Evolutionary conservation across 2,888 invertebrate genomes (phyloP).

Genomic region (Drosophila phalerata): DNA sequence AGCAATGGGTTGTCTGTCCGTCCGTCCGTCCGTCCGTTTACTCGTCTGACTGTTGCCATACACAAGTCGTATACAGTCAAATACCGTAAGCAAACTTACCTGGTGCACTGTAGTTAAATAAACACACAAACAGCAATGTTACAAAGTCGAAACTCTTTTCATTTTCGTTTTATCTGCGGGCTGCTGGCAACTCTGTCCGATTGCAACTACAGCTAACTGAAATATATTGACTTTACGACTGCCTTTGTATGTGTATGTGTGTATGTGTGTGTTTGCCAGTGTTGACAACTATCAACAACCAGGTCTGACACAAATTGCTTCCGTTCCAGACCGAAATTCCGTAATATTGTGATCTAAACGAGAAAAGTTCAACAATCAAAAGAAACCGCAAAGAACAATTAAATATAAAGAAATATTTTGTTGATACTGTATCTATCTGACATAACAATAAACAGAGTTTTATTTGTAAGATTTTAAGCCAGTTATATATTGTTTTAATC

Average conservation of each 20-base stretch:
- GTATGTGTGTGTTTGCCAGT: constrained; percentile 5
- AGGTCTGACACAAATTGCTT: constrained; percentile 48
- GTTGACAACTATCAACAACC: constrained; percentile 38
- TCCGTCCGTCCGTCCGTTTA: background rate
- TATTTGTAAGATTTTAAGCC: too few relatives aligned
- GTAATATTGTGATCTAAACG: constrained; percentile 18
- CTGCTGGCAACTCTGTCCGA: constrained; percentile 19
- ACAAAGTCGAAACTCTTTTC: constrained; percentile 49
- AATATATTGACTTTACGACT: constrained; percentile 45
- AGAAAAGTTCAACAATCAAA: constrained; percentile 15
- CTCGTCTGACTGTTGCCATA: constrained; percentile 2
- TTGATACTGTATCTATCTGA: background rate
- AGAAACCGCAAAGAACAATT: constrained; percentile 3
- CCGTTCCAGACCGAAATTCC: constrained; percentile 37
- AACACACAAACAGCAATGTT: constrained; percentile 54
- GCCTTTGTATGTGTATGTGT: background rate
- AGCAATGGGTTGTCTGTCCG: background rate
- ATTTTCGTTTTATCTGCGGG: constrained; percentile 38
- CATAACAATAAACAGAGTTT: background rate
- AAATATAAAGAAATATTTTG: background rate
- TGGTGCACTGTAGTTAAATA: constrained; percentile 64
- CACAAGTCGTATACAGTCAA: constrained; percentile 30
- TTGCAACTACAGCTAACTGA: constrained; percentile 36
- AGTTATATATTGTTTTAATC: too few relatives aligned
- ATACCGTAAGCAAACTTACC: constrained; percentile 59